Percentiles rank a stretch among this genome's conserved stretches.
phyloP scores from a whole-genome alignment of 2,888 invertebrate species.

The Plemyria rubiginata region DNA sequence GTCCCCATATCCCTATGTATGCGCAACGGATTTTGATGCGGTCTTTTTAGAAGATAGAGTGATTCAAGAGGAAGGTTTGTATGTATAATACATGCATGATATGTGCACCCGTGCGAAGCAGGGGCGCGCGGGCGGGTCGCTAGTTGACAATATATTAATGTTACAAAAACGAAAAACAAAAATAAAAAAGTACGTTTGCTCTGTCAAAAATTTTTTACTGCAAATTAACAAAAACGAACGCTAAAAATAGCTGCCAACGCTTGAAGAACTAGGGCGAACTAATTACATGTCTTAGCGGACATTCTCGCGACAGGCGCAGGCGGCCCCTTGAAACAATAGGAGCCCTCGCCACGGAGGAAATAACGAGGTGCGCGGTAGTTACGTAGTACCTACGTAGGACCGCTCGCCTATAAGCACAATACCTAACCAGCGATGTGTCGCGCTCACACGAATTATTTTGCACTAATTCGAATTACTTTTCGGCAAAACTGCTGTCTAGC shows the following conservation, averaged over 20 bases:
- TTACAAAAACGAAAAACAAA: no score
- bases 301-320: slow-evolving; percentile 18
- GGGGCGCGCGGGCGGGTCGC: no score
- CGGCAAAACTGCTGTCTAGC: no score
- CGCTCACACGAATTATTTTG: no score
- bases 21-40: no score
- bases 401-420: not conserved
- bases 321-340: slow-evolving; percentile 29
- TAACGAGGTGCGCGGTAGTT: not conserved
- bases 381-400: not conserved
- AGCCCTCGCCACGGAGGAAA: slow-evolving; percentile 1
- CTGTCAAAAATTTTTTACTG: not conserved
- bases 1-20: no score
- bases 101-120: no score
- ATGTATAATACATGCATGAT: no score
- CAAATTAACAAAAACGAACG: slow-evolving; percentile 2
- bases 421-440: not conserved
- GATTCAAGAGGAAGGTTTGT: no score
- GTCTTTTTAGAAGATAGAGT: no score
- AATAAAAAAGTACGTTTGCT: not conserved
- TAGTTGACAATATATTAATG: no score
- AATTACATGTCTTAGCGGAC: slow-evolving; percentile 29
- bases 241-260: slow-evolving; percentile 19
- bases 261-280: slow-evolving; percentile 30
- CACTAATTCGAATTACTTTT: no score